Percentiles rank a stretch among this genome's conserved stretches.
Conservation (phyloP, 2,797 vertebrate species). For the Falco concolor region DNA sequence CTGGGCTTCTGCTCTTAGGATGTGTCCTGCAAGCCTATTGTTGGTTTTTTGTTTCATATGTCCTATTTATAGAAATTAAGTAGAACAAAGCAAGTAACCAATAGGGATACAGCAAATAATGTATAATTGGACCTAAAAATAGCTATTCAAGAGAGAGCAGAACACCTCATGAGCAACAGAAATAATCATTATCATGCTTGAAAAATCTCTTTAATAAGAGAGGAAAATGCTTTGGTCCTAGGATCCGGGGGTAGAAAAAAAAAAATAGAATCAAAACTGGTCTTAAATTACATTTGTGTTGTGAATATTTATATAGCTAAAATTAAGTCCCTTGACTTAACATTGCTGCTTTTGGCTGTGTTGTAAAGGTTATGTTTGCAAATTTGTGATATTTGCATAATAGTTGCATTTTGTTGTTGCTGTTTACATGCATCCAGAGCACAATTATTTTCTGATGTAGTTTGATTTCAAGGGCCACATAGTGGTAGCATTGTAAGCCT, state of each 20-base stretch:
- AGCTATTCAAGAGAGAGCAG: background rate
- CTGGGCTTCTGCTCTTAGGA: background rate
- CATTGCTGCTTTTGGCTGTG: background rate
- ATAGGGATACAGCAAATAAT: background rate
- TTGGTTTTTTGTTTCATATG: constrained; percentile 24
- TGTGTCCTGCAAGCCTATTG: background rate
- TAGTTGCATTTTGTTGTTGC: background rate
- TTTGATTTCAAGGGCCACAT: background rate
- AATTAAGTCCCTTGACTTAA: background rate
- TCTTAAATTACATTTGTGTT: background rate
- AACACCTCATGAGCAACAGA: background rate
- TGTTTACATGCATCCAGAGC: background rate
- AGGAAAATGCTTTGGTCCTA: background rate
- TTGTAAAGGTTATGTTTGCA: background rate
- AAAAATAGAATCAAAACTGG: background rate
- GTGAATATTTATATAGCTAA: background rate
- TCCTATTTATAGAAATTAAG: constrained; percentile 28
- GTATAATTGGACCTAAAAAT: background rate
- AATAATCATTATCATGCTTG: background rate
- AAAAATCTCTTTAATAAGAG: background rate
- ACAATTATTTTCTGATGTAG: background rate
- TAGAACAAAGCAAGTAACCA: background rate
- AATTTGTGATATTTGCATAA: background rate
- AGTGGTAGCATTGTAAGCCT: background rate
- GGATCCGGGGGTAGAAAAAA: background rate